phyloP scores from a whole-genome alignment of 2,113 vertebrate species.

The Alouatta palliata region DNA sequence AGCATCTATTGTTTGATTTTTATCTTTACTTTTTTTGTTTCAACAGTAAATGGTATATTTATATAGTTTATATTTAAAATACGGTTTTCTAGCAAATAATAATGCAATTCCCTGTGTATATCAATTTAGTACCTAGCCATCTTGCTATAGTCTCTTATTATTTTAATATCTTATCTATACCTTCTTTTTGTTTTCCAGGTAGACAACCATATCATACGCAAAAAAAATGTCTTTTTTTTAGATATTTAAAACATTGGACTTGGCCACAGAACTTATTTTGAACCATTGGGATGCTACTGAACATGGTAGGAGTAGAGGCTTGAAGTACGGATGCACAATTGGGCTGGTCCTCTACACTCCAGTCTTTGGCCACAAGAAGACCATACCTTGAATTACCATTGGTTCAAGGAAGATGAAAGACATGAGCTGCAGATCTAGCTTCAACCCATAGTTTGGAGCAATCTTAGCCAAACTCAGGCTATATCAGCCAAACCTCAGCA shows the following conservation, averaged over 20 bases:
- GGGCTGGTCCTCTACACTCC: neutral
- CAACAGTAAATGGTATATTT: neutral
- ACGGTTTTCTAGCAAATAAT: constrained; percentile 20
- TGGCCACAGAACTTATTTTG: neutral
- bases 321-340: neutral
- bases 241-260: neutral
- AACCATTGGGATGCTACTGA: neutral
- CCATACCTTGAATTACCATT: neutral
- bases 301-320: neutral
- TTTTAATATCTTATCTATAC: neutral
- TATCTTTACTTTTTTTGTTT: constrained; percentile 3
- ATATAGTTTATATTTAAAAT: constrained; percentile 30
- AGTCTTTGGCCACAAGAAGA: constrained; percentile 12
- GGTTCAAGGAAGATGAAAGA: constrained; percentile 41
- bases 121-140: neutral
- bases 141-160: neutral
- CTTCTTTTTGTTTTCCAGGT: neutral
- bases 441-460: neutral
- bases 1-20: neutral
- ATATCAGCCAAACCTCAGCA: constrained; percentile 44
- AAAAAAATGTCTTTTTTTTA: neutral
- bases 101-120: neutral
- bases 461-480: neutral
- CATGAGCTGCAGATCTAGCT: neutral
- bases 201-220: neutral